Percentiles rank a stretch among this genome's conserved stretches.
These are phyloP conservation scores for Boulengeromyrus knoepffleri DNA, from an alignment of 2,113 vertebrate species.

Conservation along the genomic window DNA sequence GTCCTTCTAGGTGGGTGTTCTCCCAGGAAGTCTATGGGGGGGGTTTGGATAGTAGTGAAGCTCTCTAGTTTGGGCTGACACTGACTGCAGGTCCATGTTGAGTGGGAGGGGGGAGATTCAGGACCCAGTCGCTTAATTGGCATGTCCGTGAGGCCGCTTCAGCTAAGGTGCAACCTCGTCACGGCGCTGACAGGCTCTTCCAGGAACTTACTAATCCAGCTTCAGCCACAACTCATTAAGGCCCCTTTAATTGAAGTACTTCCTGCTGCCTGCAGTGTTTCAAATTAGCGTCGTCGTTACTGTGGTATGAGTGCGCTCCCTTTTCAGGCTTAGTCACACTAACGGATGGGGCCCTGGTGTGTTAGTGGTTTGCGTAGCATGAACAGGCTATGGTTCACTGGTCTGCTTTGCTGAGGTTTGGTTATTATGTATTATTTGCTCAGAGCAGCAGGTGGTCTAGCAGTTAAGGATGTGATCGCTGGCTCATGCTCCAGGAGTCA, in stretches of 20 bases:
- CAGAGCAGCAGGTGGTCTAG: slow-evolving; percentile 1
- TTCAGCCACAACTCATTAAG: slow-evolving; percentile 43
- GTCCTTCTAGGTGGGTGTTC: slow-evolving; percentile 47
- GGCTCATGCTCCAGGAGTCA: not conserved
- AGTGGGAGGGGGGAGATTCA: not conserved
- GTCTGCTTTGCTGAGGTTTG: not conserved
- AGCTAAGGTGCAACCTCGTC: not conserved
- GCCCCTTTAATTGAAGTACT: slow-evolving; percentile 30
- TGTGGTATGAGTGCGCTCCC: slow-evolving; percentile 18
- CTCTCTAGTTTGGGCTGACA: slow-evolving; percentile 37
- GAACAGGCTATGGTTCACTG: not conserved
- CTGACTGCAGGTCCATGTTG: slow-evolving; percentile 19
- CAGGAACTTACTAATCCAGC: slow-evolving; percentile 34
- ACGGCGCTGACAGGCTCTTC: slow-evolving; percentile 7
- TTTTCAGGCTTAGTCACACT: slow-evolving; percentile 18
- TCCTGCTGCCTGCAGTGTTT: slow-evolving; percentile 32
- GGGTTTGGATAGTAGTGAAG: slow-evolving; percentile 23
- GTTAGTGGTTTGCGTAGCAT: not conserved
- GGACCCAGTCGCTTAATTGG: not conserved
- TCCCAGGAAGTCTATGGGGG: slow-evolving; percentile 44
- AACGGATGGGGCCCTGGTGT: not conserved
- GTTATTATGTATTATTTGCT: not conserved
- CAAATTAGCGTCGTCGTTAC: slow-evolving; percentile 32
- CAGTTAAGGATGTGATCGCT: not conserved
- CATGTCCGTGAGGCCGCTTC: not conserved